A percentile compares a stretch with the other conserved stretches of the same genome.
Conservation (phyloP, 23 tunicate genomes). For the Styela plicata region DNA sequence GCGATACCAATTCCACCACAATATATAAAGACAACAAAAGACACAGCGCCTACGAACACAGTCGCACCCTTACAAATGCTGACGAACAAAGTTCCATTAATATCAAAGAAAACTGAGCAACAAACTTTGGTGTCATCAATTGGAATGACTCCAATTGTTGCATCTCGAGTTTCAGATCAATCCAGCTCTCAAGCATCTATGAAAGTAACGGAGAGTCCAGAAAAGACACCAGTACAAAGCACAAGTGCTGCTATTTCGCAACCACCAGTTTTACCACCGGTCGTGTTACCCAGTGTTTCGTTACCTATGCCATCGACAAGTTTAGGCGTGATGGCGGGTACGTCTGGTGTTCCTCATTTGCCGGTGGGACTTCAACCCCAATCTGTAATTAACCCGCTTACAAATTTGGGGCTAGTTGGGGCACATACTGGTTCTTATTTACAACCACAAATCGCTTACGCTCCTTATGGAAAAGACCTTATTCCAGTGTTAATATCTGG, state of each 20-base stretch:
- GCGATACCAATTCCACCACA: not conserved
- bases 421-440: not conserved
- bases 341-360: not conserved
- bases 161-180: conserved; percentile 1
- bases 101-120: not conserved
- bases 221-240: not conserved
- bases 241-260: not conserved
- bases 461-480: conserved; percentile 12
- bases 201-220: not conserved
- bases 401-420: not conserved
- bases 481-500: not conserved
- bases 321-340: not conserved
- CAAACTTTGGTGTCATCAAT: not conserved
- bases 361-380: not conserved
- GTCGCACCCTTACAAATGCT: conserved; percentile 9
- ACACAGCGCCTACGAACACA: conserved; percentile 13
- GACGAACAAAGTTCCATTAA: not conserved
- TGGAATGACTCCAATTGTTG: not conserved
- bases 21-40: not conserved
- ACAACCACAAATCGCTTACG: conserved; percentile 18
- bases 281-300: not conserved
- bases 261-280: not conserved
- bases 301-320: too few species aligned
- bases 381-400: not conserved
- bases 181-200: not conserved